Evolutionary conservation across 1,140 invertebrate genomes (phyloP).

Genomic region (Adelges cooleyi): DNA sequence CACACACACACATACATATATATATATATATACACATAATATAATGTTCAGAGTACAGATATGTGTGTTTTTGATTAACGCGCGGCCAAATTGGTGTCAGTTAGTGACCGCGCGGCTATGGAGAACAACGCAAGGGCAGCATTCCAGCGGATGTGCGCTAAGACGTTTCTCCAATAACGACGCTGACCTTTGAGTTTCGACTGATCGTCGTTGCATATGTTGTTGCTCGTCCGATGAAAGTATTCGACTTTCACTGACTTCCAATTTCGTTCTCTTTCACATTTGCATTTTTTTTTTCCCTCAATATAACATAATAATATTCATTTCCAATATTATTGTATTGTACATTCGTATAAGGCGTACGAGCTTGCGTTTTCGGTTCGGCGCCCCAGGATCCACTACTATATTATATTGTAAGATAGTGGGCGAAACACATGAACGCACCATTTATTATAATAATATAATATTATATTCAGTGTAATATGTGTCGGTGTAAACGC

Average conservation of each 20-base stretch:
- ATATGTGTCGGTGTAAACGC: no score
- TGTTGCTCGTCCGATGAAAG: not conserved
- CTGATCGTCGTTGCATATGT: not conserved
- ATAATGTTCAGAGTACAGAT: no score
- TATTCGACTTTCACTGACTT: conserved; percentile 24
- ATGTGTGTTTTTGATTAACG: conserved; percentile 1
- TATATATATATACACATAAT: not conserved
- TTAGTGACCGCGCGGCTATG: not conserved
- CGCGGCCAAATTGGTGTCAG: conserved; percentile 14
- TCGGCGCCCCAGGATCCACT: no score
- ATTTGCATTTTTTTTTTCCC: conserved; percentile 5
- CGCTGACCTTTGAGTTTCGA: conserved; percentile 22
- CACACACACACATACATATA: no score
- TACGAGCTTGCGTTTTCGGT: no score
- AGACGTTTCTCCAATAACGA: conserved; percentile 19
- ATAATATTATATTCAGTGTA: no score
- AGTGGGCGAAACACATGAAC: no score
- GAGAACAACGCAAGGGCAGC: conserved; percentile 6
- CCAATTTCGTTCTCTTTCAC: conserved; percentile 24
- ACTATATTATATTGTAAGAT: no score
- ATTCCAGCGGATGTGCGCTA: conserved; percentile 1
- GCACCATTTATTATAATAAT: no score
- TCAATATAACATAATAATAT: no score
- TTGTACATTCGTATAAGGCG: no score
- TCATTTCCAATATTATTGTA: no score